phyloP scores from a whole-genome alignment of 2,888 invertebrate species.

The Colostygia pectinataria region DNA sequence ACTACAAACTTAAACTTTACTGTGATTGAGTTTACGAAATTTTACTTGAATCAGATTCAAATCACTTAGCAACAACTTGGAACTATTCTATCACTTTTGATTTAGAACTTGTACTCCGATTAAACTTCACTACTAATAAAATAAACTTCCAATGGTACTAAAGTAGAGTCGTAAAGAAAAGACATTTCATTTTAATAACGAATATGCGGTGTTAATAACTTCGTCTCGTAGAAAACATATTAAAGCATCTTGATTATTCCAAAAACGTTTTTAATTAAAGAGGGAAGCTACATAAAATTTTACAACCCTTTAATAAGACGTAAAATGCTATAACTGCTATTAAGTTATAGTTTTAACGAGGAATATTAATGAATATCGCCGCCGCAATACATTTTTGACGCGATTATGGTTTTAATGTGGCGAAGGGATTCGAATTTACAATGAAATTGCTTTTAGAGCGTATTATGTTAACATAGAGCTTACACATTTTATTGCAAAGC shows the following conservation, averaged over 20 bases:
- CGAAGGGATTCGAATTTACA: slow-evolving; percentile 26
- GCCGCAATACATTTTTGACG: slow-evolving; percentile 63
- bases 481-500: slow-evolving; percentile 3
- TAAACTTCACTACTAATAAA: slow-evolving; percentile 6
- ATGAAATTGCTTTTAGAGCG: slow-evolving; percentile 15
- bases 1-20: neutral
- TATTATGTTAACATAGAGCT: slow-evolving; percentile 5
- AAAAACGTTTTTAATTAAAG: slow-evolving; percentile 79
- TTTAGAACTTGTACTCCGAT: slow-evolving; percentile 7
- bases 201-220: slow-evolving; percentile 44
- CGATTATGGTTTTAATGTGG: slow-evolving; percentile 43
- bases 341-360: slow-evolving; percentile 66
- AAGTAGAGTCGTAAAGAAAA: slow-evolving; percentile 21
- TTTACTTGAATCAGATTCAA: neutral
- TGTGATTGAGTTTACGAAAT: neutral
- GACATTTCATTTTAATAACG: slow-evolving; percentile 25
- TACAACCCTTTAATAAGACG: slow-evolving; percentile 81
- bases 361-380: slow-evolving; percentile 75
- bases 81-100: slow-evolving; percentile 13
- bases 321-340: slow-evolving; percentile 73
- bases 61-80: slow-evolving; percentile 4
- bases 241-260: slow-evolving; percentile 76
- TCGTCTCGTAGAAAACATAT: slow-evolving; percentile 54
- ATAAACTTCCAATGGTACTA: slow-evolving; percentile 19
- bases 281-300: slow-evolving; percentile 74